Base-by-base conservation (phyloP, 2,797 vertebrate species). In the Buphagus erythrorhynchus region DNA sequence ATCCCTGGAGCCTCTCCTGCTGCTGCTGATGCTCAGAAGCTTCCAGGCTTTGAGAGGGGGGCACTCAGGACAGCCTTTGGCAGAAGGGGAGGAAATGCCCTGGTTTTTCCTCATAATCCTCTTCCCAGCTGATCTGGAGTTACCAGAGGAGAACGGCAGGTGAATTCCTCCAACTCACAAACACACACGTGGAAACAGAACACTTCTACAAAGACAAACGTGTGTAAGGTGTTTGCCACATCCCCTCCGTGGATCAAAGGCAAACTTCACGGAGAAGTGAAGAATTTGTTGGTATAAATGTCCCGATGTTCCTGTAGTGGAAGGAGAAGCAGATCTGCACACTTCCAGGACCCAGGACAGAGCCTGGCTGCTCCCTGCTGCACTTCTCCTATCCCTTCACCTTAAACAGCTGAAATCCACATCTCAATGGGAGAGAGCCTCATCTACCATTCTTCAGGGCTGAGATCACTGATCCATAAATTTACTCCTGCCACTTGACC, bases 201-300 rank as follows among this genome's bases (percentile, higher is more conserved):
- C 28, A 29, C n/a, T 35, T 31, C 35, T 36, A 9, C 63, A 63
- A 79, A 52, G 81, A 46, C 80, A 82, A 90, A 94, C 46, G 55
- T 29, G 58, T 28, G 55, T 28, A 29, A 86, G 78, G 76, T 8
- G 58, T 66, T 77, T 74, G 68, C 57, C 45, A 42, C 31, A 21
- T 31, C 43, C 28, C 28, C 68, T 76, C 71, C 16, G n/a, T 68
- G 81, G 94, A 92, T 94, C 92, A 85, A 55, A 12, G 43, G 43
- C 76, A 79, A 96, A 7, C 45, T 4, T 86, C 84, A 73, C 13
- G 25, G 85, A 97, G 90, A 63, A 74, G 88, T 31, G 95, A 52
- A 3, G 0, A 62, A 82, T 96, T 96, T 97, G 97, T 96, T 96
- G 91, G 57, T 71, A 88, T 92, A 96, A 94, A 91, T 90, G 36